phyloP scores from a whole-genome alignment of 2,797 vertebrate species.

The Urocyon cinereoargenteus region DNA sequence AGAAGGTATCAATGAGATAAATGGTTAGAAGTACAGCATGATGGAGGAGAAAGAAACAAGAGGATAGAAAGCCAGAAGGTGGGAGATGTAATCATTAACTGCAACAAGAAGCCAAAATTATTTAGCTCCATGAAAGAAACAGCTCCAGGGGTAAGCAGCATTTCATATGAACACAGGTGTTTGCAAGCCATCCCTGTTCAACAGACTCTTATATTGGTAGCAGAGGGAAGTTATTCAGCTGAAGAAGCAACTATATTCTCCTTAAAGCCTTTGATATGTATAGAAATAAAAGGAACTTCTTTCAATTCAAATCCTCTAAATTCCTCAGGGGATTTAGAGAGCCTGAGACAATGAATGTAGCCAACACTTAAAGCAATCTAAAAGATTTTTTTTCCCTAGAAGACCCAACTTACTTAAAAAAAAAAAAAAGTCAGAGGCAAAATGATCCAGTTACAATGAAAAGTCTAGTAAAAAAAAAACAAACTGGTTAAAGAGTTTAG shows the following conservation, averaged over 20 bases:
- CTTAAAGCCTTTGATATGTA: conserved; percentile 6
- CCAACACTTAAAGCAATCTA: conserved; percentile 4
- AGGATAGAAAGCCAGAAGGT: not conserved
- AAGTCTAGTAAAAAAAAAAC: not conserved
- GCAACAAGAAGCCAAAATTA: not conserved
- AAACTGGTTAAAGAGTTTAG: not conserved
- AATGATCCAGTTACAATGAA: not conserved
- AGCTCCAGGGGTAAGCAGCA: not conserved
- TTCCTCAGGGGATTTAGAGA: conserved; percentile 74
- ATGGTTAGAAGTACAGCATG: not conserved
- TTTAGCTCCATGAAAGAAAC: not conserved
- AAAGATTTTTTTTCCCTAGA: conserved; percentile 35
- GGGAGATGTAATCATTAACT: not conserved
- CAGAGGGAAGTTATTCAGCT: not conserved
- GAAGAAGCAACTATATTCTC: conserved; percentile 35
- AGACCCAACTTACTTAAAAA: not conserved
- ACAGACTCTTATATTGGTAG: not conserved
- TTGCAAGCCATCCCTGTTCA: not conserved
- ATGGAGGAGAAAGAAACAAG: not conserved
- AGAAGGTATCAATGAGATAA: not conserved
- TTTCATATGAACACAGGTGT: not conserved
- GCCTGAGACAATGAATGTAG: not conserved
- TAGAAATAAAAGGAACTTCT: conserved; percentile 36
- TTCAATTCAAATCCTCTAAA: conserved; percentile 67
- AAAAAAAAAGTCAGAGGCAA: not conserved